Percentiles rank a stretch among this genome's conserved stretches.
Conservation (phyloP, 2,113 vertebrate species). For the Zingel zingel region DNA sequence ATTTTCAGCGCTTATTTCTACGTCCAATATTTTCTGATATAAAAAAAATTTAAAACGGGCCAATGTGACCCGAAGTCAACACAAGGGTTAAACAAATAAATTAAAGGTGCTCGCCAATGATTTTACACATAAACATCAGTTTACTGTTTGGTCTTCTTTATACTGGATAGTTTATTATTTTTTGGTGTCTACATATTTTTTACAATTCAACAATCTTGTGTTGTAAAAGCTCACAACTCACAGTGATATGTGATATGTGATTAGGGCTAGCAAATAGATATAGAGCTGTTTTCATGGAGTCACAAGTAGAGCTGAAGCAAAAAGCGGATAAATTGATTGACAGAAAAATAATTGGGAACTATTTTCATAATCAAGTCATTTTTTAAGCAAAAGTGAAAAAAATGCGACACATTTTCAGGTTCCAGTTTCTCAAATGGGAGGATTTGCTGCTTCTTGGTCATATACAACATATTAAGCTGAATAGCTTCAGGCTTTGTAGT, state of each 20-base stretch:
- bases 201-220: background rate
- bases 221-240: background rate
- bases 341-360: background rate
- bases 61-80: too few species aligned
- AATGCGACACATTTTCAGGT: background rate
- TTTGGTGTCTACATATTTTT: background rate
- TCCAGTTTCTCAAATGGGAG: background rate
- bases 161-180: background rate
- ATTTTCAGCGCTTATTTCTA: too few species aligned
- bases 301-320: background rate
- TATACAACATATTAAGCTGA: background rate
- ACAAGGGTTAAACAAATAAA: conserved; percentile 13
- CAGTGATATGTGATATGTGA: background rate
- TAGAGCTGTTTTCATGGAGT: background rate
- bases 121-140: background rate
- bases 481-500: background rate
- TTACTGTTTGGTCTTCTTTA: background rate
- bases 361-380: background rate
- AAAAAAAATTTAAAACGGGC: too few species aligned
- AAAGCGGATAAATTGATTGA: background rate
- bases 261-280: background rate
- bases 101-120: background rate
- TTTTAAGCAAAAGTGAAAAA: background rate
- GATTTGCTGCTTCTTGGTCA: background rate
- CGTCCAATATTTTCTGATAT: too few species aligned